phyloP scores from a whole-genome alignment of 37 sponge, comb jelly and placozoan genomes.

The Spongilla lacustris region DNA sequence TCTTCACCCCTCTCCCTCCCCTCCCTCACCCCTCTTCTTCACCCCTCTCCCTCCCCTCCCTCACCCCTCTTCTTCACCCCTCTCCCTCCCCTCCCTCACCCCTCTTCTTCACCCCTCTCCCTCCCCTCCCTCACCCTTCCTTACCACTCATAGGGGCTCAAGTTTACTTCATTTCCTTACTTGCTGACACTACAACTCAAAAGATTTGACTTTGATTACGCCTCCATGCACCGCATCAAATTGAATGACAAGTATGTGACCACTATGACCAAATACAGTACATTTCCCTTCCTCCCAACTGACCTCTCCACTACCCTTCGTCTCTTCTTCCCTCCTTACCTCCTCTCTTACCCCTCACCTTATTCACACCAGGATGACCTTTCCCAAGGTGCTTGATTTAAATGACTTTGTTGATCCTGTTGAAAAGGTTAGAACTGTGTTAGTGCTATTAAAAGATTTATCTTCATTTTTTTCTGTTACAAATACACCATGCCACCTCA shows the following conservation, averaged over 20 bases:
- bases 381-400: conserved; percentile 79
- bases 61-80: too few species aligned
- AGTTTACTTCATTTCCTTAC: conserved; percentile 89
- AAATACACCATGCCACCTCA: too few species aligned
- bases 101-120: not conserved
- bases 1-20: too few species aligned
- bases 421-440: conserved; percentile 9
- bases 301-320: too few species aligned
- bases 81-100: too few species aligned
- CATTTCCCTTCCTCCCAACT: not conserved
- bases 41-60: too few species aligned
- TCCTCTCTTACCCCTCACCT: not conserved
- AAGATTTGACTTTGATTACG: conserved; percentile 93
- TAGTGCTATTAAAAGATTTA: not conserved
- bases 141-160: conserved; percentile 70
- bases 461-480: not conserved
- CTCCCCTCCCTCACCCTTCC: not conserved
- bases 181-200: conserved; percentile 92
- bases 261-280: not conserved
- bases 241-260: conserved; percentile 80
- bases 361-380: conserved; percentile 66
- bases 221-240: conserved; percentile 90
- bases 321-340: not conserved
- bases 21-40: too few species aligned
- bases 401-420: conserved; percentile 61